Evolutionary conservation across 2,113 vertebrate genomes (phyloP).

Genomic region (Uropsilus gracilis): DNA sequence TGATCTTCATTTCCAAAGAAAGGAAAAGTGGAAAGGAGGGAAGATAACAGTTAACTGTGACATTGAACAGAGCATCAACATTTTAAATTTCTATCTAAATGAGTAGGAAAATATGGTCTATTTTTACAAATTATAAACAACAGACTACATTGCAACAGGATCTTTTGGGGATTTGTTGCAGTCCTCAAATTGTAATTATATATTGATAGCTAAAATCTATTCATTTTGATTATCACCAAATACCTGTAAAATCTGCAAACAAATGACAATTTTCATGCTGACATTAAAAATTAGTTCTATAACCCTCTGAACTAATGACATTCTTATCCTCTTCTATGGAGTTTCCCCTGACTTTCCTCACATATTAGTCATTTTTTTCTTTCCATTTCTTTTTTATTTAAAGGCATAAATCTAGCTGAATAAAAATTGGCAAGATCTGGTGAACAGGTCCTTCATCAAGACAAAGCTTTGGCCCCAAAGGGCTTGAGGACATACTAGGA

Average conservation of each 20-base stretch:
- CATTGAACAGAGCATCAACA: neutral
- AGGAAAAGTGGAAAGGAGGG: neutral
- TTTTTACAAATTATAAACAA: neutral
- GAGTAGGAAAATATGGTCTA: neutral
- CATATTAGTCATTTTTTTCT: neutral
- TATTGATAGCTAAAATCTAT: neutral
- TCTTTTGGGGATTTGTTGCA: neutral
- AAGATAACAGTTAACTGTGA: neutral
- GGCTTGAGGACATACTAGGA: neutral
- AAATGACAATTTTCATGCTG: neutral
- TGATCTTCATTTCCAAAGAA: neutral
- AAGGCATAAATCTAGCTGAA: slow-evolving; percentile 33
- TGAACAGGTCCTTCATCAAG: neutral
- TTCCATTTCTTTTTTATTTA: neutral
- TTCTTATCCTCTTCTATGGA: neutral
- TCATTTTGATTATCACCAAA: neutral
- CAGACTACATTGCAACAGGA: neutral
- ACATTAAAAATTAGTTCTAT: neutral
- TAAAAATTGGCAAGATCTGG: slow-evolving; percentile 13
- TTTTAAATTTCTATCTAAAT: slow-evolving; percentile 36
- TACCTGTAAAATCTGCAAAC: neutral
- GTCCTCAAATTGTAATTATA: neutral
- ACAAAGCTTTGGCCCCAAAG: slow-evolving; percentile 7
- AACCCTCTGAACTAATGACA: neutral
- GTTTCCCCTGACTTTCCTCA: neutral